These are phyloP conservation scores for Rapana venosa DNA, from an alignment of 2,888 invertebrate species.

Conservation along the genomic window DNA sequence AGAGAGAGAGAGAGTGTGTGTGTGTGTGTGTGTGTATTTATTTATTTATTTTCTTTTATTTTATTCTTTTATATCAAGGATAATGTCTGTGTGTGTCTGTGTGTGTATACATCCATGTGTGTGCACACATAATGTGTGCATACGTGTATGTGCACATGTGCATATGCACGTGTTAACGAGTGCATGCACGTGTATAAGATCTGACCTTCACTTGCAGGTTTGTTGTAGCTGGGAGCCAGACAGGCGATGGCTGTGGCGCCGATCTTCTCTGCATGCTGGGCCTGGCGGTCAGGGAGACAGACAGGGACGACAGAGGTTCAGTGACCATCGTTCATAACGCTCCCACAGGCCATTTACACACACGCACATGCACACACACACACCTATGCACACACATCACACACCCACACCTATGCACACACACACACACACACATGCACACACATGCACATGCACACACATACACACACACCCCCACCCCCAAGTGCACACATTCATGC, in stretches of 20 bases:
- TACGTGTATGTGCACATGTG: too few species aligned
- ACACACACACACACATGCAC: neutral
- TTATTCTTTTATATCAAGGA: too few species aligned
- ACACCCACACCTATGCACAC: neutral
- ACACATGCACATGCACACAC: neutral
- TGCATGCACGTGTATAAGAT: too few species aligned
- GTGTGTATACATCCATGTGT: too few species aligned
- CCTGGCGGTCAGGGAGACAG: slow-evolving; percentile 57
- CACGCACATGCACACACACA: neutral
- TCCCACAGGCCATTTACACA: neutral
- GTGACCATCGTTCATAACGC: neutral
- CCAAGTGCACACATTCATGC: neutral
- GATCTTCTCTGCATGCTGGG: slow-evolving; percentile 70
- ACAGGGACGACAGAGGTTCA: neutral
- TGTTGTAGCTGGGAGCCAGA: slow-evolving; percentile 72
- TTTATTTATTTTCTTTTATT: too few species aligned
- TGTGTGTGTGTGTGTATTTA: neutral
- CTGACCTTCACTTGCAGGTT: slow-evolving; percentile 72
- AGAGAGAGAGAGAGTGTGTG: neutral
- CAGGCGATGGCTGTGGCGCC: slow-evolving; percentile 74
- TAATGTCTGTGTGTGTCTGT: too few species aligned
- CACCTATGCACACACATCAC: neutral
- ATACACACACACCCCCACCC: neutral
- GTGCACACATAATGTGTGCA: too few species aligned
- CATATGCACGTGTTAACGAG: too few species aligned